Evolutionary conservation across 2,888 invertebrate genomes (phyloP), one percentile per base, ranked within the genome.

Genomic region (Anarsia innoxiella): DNA sequence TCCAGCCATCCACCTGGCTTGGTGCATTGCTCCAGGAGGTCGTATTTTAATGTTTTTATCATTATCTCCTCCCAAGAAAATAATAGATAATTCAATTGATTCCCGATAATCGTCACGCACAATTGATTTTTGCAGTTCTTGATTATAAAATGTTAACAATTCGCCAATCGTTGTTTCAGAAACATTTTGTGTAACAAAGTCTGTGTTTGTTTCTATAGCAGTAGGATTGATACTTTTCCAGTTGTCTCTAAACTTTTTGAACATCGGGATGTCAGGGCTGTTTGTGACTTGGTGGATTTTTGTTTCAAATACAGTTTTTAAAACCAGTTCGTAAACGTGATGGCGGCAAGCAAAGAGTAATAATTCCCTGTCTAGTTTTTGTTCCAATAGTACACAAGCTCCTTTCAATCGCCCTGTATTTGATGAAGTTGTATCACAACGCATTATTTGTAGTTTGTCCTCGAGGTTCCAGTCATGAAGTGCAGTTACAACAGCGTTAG

Each of bases 401-500:
- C 44, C 44, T 12, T 38, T 46, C 0, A 42, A 30, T 8, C 44
- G 44, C 1, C 44, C 41, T 25, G 41, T 42, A 35, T 42, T 40
- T 4, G 41, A 40, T 1, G 42, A 40, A 9, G 45, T 45, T 12
- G 43, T 45, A 26, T 48, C 40, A 34, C 44, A 48, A 19, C 42
- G 42, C 19, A 40, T 30, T 28, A 44, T 40, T 36, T 44, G 36
- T 14, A 42, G 40, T 19, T 38, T 43, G 11, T 49, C 42, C 3
- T 44, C 27, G 26, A 45, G 42, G 34, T 45, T 41, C 44, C 47
- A 49, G 27, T 47, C 40, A 23, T 16, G 11, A 31, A 47, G 29
- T 11, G 49, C 42, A 10, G 31, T 36, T 23, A 12, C 42, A 6
- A 47, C 35, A 19, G 40, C 42, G 29, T 42, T 37, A 23, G 46